Conservation (phyloP, 2,797 vertebrate species). For the Sandelia bainsii region DNA sequence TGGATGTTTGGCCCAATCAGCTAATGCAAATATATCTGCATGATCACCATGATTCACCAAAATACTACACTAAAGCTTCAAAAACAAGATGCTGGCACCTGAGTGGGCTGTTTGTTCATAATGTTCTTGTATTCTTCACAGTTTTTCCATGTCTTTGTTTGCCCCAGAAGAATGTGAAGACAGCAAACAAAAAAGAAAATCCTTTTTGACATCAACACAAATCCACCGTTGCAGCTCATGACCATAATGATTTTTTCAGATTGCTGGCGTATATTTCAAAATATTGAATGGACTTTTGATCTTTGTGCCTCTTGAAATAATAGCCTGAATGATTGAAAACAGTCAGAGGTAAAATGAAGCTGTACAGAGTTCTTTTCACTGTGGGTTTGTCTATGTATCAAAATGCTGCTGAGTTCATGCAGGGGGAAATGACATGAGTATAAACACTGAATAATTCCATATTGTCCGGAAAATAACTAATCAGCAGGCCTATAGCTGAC, state of each 20-base stretch:
- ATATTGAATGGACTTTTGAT: conserved; percentile 17
- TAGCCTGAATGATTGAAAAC: conserved; percentile 22
- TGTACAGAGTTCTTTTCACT: conserved; percentile 3
- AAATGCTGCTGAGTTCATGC: conserved; percentile 27
- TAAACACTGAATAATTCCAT: conserved; percentile 33
- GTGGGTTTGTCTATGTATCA: conserved; percentile 2
- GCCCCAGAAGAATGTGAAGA: background rate
- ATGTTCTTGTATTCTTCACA: background rate
- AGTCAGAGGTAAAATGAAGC: conserved; percentile 3
- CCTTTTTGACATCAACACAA: conserved; percentile 3
- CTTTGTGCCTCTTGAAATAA: conserved; percentile 17
- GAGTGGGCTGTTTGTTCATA: background rate
- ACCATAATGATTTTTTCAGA: background rate
- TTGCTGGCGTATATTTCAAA: background rate
- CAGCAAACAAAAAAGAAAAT: conserved; percentile 1
- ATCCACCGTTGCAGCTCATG: conserved; percentile 3
- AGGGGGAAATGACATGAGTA: conserved; percentile 27
- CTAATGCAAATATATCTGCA: no score
- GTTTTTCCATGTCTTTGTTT: background rate
- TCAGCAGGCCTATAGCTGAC: conserved; percentile 41
- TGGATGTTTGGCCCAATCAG: no score
- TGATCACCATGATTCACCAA: background rate
- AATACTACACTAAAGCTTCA: background rate
- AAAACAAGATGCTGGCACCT: background rate
- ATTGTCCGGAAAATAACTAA: conserved; percentile 27